A percentile compares a stretch with the other conserved stretches of the same genome.
Conservation (phyloP, 2,888 invertebrate species). For the Orthosia cruda region DNA sequence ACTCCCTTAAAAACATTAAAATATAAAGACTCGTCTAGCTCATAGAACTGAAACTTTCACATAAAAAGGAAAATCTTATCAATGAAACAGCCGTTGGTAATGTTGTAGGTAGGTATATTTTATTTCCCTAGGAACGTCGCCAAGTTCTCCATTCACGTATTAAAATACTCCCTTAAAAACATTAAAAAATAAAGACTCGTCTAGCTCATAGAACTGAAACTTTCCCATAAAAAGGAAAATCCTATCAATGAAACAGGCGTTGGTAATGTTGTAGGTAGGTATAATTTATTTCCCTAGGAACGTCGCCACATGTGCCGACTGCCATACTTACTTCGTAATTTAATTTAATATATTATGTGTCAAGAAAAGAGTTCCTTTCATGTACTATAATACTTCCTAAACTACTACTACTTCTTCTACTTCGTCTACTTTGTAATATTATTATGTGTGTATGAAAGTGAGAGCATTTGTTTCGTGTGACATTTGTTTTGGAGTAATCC, state of each 20-base stretch:
- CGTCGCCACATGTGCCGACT: conserved; percentile 47
- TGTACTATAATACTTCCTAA: no score
- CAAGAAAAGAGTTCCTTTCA: neutral
- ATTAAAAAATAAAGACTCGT: no score
- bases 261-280: no score
- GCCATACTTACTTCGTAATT: conserved; percentile 38
- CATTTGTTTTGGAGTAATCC: no score
- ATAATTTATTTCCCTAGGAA: no score
- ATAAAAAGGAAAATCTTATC: conserved; percentile 2
- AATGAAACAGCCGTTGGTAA: neutral
- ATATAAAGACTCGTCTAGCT: neutral
- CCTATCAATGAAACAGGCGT: no score
- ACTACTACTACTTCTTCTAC: no score
- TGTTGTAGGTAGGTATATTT: neutral
- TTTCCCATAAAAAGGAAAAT: no score
- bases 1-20: neutral
- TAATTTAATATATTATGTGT: conserved; percentile 25
- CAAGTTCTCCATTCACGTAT: no score
- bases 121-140: conserved; percentile 39
- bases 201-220: no score
- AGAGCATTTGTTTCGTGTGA: no score
- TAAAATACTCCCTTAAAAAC: no score
- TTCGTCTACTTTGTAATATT: neutral
- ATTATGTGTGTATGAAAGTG: neutral
- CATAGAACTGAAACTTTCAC: neutral